Conservation (phyloP, 2,797 vertebrate genomes). For the Malacoraja senta region DNA sequence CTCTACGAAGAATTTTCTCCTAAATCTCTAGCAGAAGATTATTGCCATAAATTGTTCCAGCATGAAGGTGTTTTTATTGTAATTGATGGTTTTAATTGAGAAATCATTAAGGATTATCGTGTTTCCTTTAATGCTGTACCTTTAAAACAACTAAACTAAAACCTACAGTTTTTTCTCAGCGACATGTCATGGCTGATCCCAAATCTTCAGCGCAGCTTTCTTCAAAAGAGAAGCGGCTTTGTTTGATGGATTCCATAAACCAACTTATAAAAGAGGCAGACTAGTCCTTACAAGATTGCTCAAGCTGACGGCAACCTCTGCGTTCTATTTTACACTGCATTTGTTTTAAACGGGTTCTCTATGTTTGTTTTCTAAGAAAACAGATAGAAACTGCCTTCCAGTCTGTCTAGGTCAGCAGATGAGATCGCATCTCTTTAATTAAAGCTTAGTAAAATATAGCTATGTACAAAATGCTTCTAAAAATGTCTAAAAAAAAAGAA, state of each 20-base stretch:
- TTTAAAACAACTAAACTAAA: neutral
- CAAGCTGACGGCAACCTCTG: conserved; percentile 5
- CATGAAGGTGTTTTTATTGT: neutral
- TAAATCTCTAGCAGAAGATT: neutral
- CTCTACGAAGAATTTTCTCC: neutral
- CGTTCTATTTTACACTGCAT: neutral
- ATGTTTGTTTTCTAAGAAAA: neutral
- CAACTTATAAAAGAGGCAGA: neutral
- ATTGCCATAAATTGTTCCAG: neutral
- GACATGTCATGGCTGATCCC: conserved; percentile 27
- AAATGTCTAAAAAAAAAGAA: conserved; percentile 26
- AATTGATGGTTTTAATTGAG: neutral
- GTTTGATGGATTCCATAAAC: conserved; percentile 26
- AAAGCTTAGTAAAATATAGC: conserved; percentile 33
- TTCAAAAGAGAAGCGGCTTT: neutral
- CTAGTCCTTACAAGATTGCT: conserved; percentile 35
- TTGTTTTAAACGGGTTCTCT: neutral
- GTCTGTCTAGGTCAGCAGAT: conserved; percentile 24
- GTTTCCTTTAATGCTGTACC: neutral
- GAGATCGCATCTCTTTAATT: conserved; percentile 37
- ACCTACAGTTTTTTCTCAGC: conserved; percentile 5
- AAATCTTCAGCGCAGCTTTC: conserved; percentile 21
- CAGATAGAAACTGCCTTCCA: neutral
- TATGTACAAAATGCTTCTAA: conserved; percentile 7
- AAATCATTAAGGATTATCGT: neutral